These are phyloP conservation scores for Pristionchus maxplancki DNA, from an alignment of 2,888 invertebrate species.

Conservation along the genomic window DNA sequence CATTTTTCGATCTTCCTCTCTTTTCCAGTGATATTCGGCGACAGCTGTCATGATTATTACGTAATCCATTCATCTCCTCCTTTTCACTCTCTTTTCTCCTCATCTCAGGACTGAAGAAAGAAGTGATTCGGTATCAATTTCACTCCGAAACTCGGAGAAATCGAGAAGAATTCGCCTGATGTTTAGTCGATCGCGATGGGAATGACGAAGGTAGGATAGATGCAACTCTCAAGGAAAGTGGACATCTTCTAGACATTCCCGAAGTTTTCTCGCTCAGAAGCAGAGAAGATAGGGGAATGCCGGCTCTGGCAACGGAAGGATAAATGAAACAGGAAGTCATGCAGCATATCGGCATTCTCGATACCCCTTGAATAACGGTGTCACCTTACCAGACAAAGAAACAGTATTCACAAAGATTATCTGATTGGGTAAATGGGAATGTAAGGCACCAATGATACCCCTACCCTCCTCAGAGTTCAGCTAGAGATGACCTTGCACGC, in stretches of 20 bases:
- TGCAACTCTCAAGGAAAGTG: not conserved
- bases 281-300: not conserved
- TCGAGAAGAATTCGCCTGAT: not conserved
- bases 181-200: slow-evolving; percentile 11
- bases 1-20: slow-evolving; percentile 42
- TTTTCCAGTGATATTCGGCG: slow-evolving; percentile 20
- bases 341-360: too few relatives aligned
- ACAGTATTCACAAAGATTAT: too few relatives aligned
- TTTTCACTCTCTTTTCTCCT: not conserved
- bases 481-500: slow-evolving; percentile 18
- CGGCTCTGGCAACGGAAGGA: too few relatives aligned
- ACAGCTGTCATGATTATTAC: slow-evolving; percentile 42
- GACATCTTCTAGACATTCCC: not conserved
- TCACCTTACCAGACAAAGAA: too few relatives aligned
- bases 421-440: too few relatives aligned
- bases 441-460: not conserved
- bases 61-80: slow-evolving; percentile 42
- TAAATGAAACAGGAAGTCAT: not conserved
- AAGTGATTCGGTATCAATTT: slow-evolving; percentile 47
- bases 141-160: slow-evolving; percentile 11
- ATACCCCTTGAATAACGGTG: too few relatives aligned
- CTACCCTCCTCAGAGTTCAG: not conserved
- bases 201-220: not conserved
- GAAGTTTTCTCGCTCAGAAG: not conserved
- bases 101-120: not conserved